Conservation (phyloP, 2,888 invertebrate species). For the Thalpophila matura region DNA sequence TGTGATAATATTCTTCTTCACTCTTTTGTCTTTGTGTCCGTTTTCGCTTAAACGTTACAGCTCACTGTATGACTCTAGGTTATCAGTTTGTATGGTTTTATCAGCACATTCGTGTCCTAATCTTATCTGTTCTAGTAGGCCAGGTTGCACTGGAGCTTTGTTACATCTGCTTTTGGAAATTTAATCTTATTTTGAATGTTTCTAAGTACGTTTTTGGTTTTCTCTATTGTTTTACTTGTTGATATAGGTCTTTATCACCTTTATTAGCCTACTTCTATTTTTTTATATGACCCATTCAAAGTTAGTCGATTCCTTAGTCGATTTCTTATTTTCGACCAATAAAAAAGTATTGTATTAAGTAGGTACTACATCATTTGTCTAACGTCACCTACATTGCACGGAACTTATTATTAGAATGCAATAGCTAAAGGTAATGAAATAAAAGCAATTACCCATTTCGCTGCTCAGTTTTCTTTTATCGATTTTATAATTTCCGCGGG, state of each 20-base stretch:
- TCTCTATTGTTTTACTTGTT: conserved; percentile 34
- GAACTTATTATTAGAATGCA: neutral
- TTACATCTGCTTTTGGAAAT: conserved; percentile 37
- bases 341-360: neutral
- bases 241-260: conserved; percentile 52
- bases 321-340: neutral
- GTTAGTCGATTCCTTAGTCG: conserved; percentile 28
- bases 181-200: conserved; percentile 10
- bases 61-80: conserved; percentile 81
- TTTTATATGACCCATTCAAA: conserved; percentile 35
- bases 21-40: conserved; percentile 79
- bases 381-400: neutral
- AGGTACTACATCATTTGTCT: no score
- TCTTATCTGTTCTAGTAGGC: conserved; percentile 87
- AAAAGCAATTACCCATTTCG: neutral
- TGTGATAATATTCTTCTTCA: conserved; percentile 60
- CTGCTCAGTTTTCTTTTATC: neutral
- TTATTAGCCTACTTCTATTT: conserved; percentile 63
- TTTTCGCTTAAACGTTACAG: conserved; percentile 74
- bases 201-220: conserved; percentile 16
- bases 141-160: conserved; percentile 75
- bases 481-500: conserved; percentile 29
- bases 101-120: conserved; percentile 78
- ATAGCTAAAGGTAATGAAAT: neutral
- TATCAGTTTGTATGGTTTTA: conserved; percentile 80